phyloP scores from a whole-genome alignment of 2,888 invertebrate genomes.

The Mechanitis mazaeus region DNA sequence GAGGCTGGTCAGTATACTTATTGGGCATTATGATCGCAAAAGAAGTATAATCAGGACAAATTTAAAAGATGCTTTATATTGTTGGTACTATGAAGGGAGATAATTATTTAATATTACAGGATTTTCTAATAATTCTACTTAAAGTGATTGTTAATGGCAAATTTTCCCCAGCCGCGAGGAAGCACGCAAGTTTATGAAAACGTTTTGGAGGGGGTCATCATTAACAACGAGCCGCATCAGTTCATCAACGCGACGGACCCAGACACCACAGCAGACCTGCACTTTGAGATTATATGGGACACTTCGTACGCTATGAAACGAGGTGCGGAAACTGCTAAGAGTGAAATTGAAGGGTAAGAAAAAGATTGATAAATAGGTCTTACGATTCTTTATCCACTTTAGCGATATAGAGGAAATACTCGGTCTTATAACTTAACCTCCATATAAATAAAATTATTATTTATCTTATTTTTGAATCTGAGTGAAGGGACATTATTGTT shows the following conservation, averaged over 20 bases:
- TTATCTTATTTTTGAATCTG: too few species aligned
- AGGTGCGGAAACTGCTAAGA: conserved; percentile 53
- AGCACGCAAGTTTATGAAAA: conserved; percentile 76
- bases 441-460: too few species aligned
- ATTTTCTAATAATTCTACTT: background rate
- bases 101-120: too few species aligned
- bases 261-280: conserved; percentile 75
- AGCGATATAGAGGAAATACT: too few species aligned
- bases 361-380: background rate
- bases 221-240: conserved; percentile 52
- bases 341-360: conserved; percentile 50
- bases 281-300: conserved; percentile 78
- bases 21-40: background rate
- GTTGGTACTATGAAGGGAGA: too few species aligned
- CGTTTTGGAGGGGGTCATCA: conserved; percentile 49
- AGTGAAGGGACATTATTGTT: background rate
- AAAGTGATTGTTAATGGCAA: too few species aligned
- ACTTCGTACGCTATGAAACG: conserved; percentile 77
- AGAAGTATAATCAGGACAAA: background rate
- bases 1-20: conserved; percentile 64
- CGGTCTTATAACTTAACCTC: too few species aligned
- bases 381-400: too few species aligned
- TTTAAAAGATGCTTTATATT: background rate
- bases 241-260: conserved; percentile 75
- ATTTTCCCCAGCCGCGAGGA: conserved; percentile 53